Evolutionary conservation across 2,797 vertebrate species (phyloP).

Genomic region (Buceros bicornis): DNA sequence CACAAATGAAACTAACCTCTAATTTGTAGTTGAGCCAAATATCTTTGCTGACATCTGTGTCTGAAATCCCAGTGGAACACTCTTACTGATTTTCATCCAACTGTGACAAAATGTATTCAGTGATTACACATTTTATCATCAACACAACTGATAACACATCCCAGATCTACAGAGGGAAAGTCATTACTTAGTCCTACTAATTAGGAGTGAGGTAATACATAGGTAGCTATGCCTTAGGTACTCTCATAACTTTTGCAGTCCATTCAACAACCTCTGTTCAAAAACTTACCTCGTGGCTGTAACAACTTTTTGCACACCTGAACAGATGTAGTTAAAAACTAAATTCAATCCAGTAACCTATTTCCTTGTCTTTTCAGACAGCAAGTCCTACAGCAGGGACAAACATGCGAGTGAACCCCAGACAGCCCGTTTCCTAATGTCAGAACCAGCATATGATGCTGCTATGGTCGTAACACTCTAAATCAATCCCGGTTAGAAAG

Average conservation of each 20-base stretch:
- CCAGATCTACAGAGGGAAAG: slow-evolving; percentile 27
- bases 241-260: background rate
- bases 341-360: background rate
- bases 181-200: background rate
- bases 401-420: background rate
- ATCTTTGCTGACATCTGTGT: slow-evolving; percentile 60
- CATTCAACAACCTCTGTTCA: background rate
- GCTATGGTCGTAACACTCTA: background rate
- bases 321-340: background rate
- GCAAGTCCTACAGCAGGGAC: background rate
- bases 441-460: background rate
- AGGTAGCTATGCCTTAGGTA: background rate
- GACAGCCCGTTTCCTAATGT: background rate
- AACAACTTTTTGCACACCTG: background rate
- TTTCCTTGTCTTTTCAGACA: background rate
- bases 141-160: slow-evolving; percentile 6
- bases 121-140: slow-evolving; percentile 62
- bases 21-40: slow-evolving; percentile 50
- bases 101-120: slow-evolving; percentile 61
- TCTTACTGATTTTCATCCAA: slow-evolving; percentile 57
- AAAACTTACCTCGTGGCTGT: background rate
- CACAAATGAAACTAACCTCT: slow-evolving; percentile 51
- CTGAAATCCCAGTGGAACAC: slow-evolving; percentile 26
- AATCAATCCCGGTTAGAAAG: background rate
- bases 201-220: background rate